A percentile compares a stretch with the other conserved stretches of the same genome.
Conservation (phyloP, 2,888 invertebrate species). For the Oligia fasciuncula region DNA sequence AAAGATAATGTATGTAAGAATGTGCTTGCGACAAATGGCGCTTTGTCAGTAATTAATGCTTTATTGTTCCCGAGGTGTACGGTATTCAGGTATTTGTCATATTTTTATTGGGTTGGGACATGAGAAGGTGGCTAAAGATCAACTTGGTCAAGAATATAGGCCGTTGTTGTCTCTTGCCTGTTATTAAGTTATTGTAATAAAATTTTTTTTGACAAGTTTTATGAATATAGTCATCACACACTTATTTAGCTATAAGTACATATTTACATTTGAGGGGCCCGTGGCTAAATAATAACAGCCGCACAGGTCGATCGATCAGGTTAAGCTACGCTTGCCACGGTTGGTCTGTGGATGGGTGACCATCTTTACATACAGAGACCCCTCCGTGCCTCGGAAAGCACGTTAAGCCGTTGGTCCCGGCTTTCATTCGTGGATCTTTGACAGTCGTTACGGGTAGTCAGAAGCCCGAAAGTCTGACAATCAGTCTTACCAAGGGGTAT, state of each 20-base stretch:
- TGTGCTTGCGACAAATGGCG: conserved; percentile 36
- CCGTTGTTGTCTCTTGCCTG: neutral
- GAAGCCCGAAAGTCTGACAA: too few species aligned
- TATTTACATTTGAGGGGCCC: too few species aligned
- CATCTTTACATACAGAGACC: too few species aligned
- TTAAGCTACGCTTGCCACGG: too few species aligned
- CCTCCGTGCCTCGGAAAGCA: too few species aligned
- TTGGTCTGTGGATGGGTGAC: too few species aligned
- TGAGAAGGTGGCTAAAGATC: neutral
- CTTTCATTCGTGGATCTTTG: too few species aligned
- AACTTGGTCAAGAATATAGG: neutral
- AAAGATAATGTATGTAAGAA: conserved; percentile 45
- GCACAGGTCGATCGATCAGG: too few species aligned
- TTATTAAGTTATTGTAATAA: neutral
- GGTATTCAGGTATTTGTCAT: conserved; percentile 10
- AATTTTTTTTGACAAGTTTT: neutral
- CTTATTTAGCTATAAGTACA: neutral
- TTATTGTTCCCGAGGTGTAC: conserved; percentile 41
- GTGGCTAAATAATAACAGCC: too few species aligned
- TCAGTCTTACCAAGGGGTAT: too few species aligned
- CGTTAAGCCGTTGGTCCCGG: too few species aligned
- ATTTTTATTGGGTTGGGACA: neutral
- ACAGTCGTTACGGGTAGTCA: too few species aligned
- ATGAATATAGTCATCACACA: neutral
- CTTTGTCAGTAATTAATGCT: conserved; percentile 31